phyloP scores from a whole-genome alignment of 2,797 vertebrate genomes.

The Enteromius unitaeniatus region DNA sequence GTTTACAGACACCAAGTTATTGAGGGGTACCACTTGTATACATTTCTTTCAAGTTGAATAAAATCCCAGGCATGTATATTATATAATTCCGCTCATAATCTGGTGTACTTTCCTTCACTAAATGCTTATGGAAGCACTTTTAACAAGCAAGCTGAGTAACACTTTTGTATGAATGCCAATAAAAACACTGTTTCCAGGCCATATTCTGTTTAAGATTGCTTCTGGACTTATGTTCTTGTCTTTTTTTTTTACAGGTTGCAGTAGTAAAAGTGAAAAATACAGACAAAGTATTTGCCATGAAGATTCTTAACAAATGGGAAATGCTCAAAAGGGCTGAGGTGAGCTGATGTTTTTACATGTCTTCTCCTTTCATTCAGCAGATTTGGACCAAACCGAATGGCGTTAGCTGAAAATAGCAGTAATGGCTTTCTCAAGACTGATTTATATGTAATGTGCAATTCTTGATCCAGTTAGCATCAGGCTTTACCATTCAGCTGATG shows the following conservation, averaged over 20 bases:
- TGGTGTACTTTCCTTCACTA: not conserved
- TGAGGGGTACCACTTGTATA: not conserved
- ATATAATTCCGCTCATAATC: not conserved
- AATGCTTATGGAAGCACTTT: not conserved
- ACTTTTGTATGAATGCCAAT: not conserved
- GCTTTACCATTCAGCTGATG: slow-evolving; percentile 10
- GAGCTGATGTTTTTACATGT: slow-evolving; percentile 60
- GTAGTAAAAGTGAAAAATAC: slow-evolving; percentile 97
- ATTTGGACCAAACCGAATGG: not conserved
- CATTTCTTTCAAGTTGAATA: not conserved
- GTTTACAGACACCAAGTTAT: not conserved
- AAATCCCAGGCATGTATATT: not conserved
- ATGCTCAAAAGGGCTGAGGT: slow-evolving; percentile 99
- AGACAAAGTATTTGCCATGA: slow-evolving; percentile 99
- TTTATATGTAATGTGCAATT: slow-evolving; percentile 14
- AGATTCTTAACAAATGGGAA: slow-evolving; percentile 99
- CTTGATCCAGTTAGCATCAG: not conserved
- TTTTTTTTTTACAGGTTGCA: slow-evolving; percentile 83
- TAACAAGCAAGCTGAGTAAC: not conserved
- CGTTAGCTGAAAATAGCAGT: not conserved
- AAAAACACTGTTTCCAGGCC: not conserved
- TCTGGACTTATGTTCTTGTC: slow-evolving; percentile 6
- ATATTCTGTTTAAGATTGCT: not conserved
- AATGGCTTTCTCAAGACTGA: slow-evolving; percentile 9
- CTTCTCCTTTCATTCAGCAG: not conserved